phyloP scores from a whole-genome alignment of 1,140 invertebrate genomes.

The Drosophila elegans region DNA sequence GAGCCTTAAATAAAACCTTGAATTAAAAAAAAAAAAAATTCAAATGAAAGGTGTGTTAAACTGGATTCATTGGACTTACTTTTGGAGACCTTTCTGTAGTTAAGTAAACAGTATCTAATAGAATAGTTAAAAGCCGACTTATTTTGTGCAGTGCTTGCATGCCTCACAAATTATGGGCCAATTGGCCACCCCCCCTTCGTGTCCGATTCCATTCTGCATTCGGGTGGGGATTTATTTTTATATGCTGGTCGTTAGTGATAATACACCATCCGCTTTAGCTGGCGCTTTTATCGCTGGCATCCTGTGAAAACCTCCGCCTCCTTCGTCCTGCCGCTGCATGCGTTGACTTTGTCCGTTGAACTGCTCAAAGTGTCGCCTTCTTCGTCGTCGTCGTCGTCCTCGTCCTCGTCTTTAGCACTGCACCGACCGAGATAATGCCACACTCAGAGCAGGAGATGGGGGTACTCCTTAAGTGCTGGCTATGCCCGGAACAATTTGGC shows the following conservation, averaged over 20 bases:
- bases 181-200: conserved; percentile 25
- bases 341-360: conserved; percentile 38
- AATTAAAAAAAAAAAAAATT: no score
- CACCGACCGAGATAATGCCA: conserved; percentile 22
- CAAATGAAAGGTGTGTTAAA: no score
- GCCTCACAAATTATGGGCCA: conserved; percentile 31
- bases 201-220: background rate
- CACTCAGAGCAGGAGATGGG: background rate
- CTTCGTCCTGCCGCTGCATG: conserved; percentile 28
- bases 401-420: conserved; percentile 10
- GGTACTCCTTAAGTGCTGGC: conserved; percentile 37
- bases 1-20: no score
- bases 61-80: no score
- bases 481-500: conserved; percentile 66
- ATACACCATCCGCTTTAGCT: conserved; percentile 45
- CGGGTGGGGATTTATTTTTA: conserved; percentile 47
- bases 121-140: background rate
- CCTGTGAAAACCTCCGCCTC: background rate
- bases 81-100: no score
- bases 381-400: conserved; percentile 2
- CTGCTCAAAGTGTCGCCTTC: conserved; percentile 25
- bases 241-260: conserved; percentile 38
- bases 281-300: conserved; percentile 40
- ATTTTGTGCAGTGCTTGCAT: background rate
- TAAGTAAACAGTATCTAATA: no score